Evolutionary conservation across 2,797 vertebrate genomes (phyloP), one percentile per base, ranked within the genome.

Genomic region (Rhinatrema bivittatum): DNA sequence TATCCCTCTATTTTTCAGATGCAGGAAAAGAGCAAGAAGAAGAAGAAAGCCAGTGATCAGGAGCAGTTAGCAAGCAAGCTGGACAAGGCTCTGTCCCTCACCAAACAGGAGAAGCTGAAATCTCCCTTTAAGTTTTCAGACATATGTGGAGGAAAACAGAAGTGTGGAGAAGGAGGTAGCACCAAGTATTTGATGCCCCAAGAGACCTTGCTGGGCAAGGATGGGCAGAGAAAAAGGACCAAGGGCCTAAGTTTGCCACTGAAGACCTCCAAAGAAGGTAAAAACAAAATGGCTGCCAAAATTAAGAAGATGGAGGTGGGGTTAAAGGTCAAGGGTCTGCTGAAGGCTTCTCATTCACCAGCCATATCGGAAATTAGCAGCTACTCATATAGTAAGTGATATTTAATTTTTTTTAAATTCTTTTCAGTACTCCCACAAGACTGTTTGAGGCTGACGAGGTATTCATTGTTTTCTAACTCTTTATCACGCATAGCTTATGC

Each of bases 341-440:
- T 87, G 81, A 94, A 93, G 75, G 42, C 74, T 42, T 61, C 85
- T 65, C 89, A 88, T 76, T 94, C 91, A 60, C 79, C 88, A 11
- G 60, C 85, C 66, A 79, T 91, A 68, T 93, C 93, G 24, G 93
- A 95, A 88, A 82, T 91, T 75, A 95, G 92, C 93, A 96, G 92
- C 83, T 93, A 88, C 68, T 95, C 91, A 27, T 96, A 93, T 77
- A 93, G 93, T 97, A 88, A 97, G 95, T 95, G 73, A 61, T 6
- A 1, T 29, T 3, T 52, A 6, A 16, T 20, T 5, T 15, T 23
- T 7, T 18, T n/a, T n/a, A n/a, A n/a, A n/a, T n/a, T n/a, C n/a
- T n/a, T n/a, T n/a, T n/a, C n/a, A n/a, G n/a, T n/a, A n/a, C n/a
- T n/a, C n/a, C n/a, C n/a, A n/a, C n/a, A n/a, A n/a, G n/a, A n/a